Percentiles rank a stretch among this genome's conserved stretches.
Evolutionary conservation across 2,113 vertebrate genomes (phyloP).

Genomic region (Symphodus melops): DNA sequence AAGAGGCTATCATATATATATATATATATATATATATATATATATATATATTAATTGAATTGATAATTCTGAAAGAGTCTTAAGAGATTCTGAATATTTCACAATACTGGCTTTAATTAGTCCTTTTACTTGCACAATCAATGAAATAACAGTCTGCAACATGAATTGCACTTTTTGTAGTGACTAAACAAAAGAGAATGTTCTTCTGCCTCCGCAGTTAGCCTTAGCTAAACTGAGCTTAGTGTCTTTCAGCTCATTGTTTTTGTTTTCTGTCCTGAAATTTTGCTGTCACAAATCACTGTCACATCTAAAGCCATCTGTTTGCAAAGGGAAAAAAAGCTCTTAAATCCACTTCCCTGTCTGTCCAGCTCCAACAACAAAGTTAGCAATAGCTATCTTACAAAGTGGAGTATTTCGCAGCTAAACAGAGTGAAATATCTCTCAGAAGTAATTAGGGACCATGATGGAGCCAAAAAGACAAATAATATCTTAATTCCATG

Average conservation of each 20-base stretch:
- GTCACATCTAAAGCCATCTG: not conserved
- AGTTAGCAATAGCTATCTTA: not conserved
- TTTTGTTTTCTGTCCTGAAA: not conserved
- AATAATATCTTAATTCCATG: not conserved
- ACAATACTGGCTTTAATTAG: too few relatives aligned
- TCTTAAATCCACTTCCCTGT: not conserved
- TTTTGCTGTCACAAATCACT: not conserved
- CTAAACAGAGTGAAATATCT: not conserved
- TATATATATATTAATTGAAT: conserved; percentile 59
- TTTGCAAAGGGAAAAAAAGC: not conserved
- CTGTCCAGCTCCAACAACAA: not conserved
- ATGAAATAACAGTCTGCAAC: not conserved
- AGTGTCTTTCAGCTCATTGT: not conserved
- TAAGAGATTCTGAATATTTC: not conserved
- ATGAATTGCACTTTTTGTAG: not conserved
- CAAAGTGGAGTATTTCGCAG: not conserved
- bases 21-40: conserved; percentile 62
- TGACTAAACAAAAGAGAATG: not conserved
- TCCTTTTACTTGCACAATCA: not conserved
- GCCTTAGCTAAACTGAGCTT: too few relatives aligned
- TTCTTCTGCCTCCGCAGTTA: not conserved
- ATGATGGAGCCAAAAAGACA: not conserved
- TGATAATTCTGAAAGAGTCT: too few relatives aligned
- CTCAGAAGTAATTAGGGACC: not conserved
- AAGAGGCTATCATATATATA: conserved; percentile 29